phyloP scores from a whole-genome alignment of 2,113 vertebrate genomes.

The Pseudorhombus dupliciocellatus region DNA sequence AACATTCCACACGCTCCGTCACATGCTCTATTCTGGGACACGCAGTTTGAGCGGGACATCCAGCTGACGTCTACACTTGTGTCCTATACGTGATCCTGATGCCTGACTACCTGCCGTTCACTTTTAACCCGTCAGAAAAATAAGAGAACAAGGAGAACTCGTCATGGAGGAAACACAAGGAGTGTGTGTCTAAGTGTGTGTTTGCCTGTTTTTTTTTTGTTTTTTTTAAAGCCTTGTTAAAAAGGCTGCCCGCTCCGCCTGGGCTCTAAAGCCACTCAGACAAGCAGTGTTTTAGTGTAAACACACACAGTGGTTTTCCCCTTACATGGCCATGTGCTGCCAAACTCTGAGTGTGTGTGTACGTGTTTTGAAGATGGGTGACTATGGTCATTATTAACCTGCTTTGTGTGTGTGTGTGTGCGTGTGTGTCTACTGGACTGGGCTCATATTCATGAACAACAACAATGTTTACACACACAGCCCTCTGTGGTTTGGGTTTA shows the following conservation, averaged over 20 bases:
- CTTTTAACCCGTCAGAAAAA: constrained; percentile 26
- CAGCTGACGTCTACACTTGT: constrained; percentile 10
- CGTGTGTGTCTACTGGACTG: constrained; percentile 22
- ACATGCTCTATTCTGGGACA: not conserved
- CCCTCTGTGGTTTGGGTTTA: constrained; percentile 5
- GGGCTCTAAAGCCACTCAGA: constrained; percentile 70
- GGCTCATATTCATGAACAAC: constrained; percentile 46
- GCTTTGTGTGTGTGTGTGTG: constrained; percentile 41
- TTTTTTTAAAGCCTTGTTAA: constrained; percentile 68
- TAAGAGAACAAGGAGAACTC: constrained; percentile 1
- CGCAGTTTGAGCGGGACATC: not conserved
- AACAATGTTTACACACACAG: constrained; percentile 50
- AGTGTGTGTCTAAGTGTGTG: constrained; percentile 17
- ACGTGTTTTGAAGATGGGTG: constrained; percentile 63
- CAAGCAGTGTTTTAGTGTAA: constrained; percentile 81
- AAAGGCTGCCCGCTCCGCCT: constrained; percentile 72
- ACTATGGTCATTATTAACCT: constrained; percentile 78
- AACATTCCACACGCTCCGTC: constrained; percentile 25
- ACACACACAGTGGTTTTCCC: constrained; percentile 79
- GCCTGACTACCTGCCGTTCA: not conserved
- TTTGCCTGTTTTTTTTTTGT: constrained; percentile 52
- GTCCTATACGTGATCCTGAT: not conserved
- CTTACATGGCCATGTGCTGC: constrained; percentile 81
- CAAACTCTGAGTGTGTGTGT: constrained; percentile 59
- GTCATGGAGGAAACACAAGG: constrained; percentile 20